phyloP scores from a whole-genome alignment of 2,113 vertebrate genomes.

The Cinclus cinclus region DNA sequence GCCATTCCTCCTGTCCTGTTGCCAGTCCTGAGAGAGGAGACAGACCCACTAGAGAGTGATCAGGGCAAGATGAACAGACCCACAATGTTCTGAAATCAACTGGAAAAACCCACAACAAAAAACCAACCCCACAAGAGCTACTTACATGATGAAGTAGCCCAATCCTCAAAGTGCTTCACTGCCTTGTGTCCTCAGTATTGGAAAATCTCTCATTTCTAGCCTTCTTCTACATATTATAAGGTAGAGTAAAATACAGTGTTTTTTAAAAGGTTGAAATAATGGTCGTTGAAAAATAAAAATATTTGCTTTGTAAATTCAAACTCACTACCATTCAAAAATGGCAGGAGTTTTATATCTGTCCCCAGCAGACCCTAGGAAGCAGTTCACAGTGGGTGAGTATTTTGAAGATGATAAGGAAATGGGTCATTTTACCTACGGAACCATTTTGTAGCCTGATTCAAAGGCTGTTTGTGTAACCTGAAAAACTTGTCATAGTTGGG shows the following conservation, averaged over 20 bases:
- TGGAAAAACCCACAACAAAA: not conserved
- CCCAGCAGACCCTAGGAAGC: not conserved
- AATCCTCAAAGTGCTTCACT: not conserved
- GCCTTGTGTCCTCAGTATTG: not conserved
- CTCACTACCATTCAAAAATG: not conserved
- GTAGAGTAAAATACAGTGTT: rapidly evolving
- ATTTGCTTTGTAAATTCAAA: not conserved
- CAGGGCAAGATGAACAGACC: not conserved
- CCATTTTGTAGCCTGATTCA: not conserved
- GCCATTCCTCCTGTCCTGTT: not conserved
- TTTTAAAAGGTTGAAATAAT: not conserved
- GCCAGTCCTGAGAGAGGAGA: not conserved
- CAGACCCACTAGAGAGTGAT: not conserved
- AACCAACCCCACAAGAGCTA: not conserved
- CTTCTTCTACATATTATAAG: not conserved
- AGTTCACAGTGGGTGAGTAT: not conserved
- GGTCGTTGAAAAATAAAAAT: not conserved
- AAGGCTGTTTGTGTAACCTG: not conserved
- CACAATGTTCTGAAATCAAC: not conserved
- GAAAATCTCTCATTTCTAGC: not conserved
- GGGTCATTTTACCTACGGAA: not conserved
- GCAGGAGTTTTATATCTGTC: not conserved
- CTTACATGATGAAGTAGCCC: not conserved
- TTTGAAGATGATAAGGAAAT: not conserved
- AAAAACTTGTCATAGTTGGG: not conserved